phyloP scores from a whole-genome alignment of 2,888 invertebrate species.

The Ennomos erosarius region DNA sequence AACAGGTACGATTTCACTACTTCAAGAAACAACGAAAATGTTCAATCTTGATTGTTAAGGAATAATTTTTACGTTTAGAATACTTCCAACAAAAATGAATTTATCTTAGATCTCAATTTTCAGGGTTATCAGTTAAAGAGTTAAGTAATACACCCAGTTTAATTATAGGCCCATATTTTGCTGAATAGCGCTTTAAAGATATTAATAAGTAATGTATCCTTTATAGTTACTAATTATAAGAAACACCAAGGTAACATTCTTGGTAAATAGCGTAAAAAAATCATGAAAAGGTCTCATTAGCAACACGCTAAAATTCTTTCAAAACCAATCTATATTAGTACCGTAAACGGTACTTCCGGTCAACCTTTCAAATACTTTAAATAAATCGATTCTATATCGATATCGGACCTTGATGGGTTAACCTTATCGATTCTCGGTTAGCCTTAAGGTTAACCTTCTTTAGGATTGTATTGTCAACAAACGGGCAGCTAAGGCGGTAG shows the following conservation, averaged over 20 bases:
- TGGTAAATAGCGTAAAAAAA: conserved; percentile 7
- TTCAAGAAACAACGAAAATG: too few relatives aligned
- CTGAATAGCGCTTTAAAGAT: too few relatives aligned
- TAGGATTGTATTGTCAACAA: conserved; percentile 22
- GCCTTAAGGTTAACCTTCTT: conserved; percentile 19
- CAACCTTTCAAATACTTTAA: conserved; percentile 17
- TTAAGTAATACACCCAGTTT: too few relatives aligned
- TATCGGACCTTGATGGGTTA: conserved; percentile 12
- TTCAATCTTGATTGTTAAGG: too few relatives aligned
- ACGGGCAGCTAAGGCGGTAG: conserved; percentile 9
- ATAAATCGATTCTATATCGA: conserved; percentile 15
- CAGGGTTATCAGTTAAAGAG: too few relatives aligned
- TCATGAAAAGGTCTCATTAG: conserved; percentile 13
- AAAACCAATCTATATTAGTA: conserved; percentile 7
- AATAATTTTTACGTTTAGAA: too few relatives aligned
- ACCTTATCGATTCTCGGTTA: conserved; percentile 13
- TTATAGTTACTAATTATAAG: too few relatives aligned
- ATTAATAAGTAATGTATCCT: too few relatives aligned
- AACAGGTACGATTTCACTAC: too few relatives aligned
- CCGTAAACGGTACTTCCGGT: conserved; percentile 10
- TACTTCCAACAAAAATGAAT: too few relatives aligned
- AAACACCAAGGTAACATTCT: not conserved
- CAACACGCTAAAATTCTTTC: conserved; percentile 11
- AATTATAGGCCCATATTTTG: too few relatives aligned
- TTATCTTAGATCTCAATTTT: too few relatives aligned